Conservation (phyloP, 2,113 vertebrate genomes). For the Bettongia penicillata region DNA sequence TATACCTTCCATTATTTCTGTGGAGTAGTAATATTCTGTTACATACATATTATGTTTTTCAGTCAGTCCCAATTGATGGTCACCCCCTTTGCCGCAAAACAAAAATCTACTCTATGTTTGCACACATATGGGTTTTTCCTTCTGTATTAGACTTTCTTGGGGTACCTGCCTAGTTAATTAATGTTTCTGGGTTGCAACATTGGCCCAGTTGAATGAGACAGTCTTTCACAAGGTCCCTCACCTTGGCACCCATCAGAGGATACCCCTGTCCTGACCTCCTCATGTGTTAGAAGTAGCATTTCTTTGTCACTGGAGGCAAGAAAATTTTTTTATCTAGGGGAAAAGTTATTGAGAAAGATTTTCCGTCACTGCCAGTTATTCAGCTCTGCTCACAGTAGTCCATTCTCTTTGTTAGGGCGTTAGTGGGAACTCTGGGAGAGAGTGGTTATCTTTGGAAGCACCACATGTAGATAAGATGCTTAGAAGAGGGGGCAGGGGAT, state of each 20-base stretch:
- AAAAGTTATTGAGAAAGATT: too few species aligned
- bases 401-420: slow-evolving; percentile 50
- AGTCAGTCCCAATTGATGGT: not conserved
- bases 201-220: not conserved
- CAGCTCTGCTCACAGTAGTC: not conserved
- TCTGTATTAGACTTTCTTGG: not conserved
- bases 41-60: not conserved
- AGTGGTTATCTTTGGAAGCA: not conserved
- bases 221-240: not conserved
- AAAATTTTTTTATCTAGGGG: not conserved
- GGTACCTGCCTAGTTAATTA: too few species aligned
- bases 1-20: not conserved
- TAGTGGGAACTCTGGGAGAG: not conserved
- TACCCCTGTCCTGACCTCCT: not conserved
- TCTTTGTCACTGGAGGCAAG: not conserved
- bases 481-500: not conserved
- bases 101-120: not conserved
- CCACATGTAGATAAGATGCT: not conserved
- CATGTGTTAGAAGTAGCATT: too few species aligned
- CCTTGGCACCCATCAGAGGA: slow-evolving; percentile 12
- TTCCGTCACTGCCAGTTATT: not conserved
- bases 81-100: not conserved
- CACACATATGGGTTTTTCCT: not conserved
- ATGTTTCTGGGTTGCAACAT: not conserved
- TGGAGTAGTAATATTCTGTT: not conserved